A percentile compares a stretch with the other conserved stretches of the same genome.
These are phyloP conservation scores for Strigamia maritima DNA, from an alignment of 2,888 invertebrate genomes.

Conservation along the genomic window DNA sequence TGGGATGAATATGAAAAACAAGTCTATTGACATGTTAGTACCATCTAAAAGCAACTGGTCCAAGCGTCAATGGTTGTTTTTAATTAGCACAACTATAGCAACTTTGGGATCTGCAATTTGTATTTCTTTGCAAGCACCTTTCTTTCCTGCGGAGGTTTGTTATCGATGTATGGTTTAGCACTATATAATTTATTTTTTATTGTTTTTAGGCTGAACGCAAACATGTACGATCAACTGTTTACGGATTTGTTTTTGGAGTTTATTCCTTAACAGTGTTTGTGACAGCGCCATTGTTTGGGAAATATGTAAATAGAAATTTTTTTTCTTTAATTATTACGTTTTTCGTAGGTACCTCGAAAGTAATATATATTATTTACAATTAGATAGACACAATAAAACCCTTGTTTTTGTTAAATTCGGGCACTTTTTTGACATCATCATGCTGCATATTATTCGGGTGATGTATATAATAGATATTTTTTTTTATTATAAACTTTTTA, in stretches of 20 bases:
- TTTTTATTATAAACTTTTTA: too few relatives aligned
- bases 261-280: slow-evolving; percentile 79
- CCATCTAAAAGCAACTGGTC: background rate
- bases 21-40: too few relatives aligned
- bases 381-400: slow-evolving; percentile 72
- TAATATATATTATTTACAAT: background rate
- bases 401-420: slow-evolving; percentile 73
- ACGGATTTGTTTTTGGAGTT: slow-evolving; percentile 80
- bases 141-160: background rate
- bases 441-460: slow-evolving; percentile 80
- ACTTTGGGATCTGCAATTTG: background rate
- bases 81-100: background rate
- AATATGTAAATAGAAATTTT: slow-evolving; percentile 57
- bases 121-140: background rate
- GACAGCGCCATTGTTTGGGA: slow-evolving; percentile 78
- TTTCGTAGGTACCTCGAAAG: background rate
- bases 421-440: slow-evolving; percentile 75
- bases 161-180: background rate
- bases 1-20: too few relatives aligned
- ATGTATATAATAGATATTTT: slow-evolving; percentile 40
- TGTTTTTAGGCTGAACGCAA: background rate
- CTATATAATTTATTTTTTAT: background rate
- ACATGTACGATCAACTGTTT: slow-evolving; percentile 69
- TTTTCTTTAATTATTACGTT: background rate
- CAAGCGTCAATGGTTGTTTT: background rate